Base-by-base conservation (phyloP, 1,140 invertebrate species). In the Linepithema humile region DNA sequence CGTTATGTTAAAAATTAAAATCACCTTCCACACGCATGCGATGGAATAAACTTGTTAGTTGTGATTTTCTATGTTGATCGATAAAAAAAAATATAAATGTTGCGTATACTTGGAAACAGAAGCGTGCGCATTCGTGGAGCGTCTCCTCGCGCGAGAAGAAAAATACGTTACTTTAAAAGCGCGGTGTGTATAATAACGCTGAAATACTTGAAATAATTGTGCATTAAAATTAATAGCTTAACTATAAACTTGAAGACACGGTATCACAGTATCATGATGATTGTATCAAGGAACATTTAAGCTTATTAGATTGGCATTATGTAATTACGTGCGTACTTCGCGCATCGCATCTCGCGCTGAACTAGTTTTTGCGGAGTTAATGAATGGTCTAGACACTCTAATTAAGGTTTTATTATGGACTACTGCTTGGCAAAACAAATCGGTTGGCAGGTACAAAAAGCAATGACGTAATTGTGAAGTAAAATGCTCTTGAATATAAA, bases 281-380 rank as follows among this genome's bases (percentile, higher is more conserved):
- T 69, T 55, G n/a, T 43, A 9, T 43, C 48, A 4, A 9, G 23
- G 12, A 67, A 50, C 15, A 53, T 92, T 92, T 92, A 92, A 93
- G 89, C 93, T 92, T 91, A 91, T 90, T 91, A 92, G 87, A 92
- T 92, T 92, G 93, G 93, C 93, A 94, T 94, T 92, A 23, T 35
- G 23, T 23, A 91, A 90, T 92, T 91, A 90, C 88, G 86, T 62
- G 29, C 88, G 87, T 62, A 82, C 83, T 90, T 89, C 82, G 82
- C 82, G 80, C 89, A 87, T 87, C 64, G 85, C 80, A 60, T 83
- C 67, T 85, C 75, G 43, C 59, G 35, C 74, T 85, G 7, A 65
- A 64, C 43, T 84, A 65, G 59, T 83, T 87, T 89, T 84, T 64
- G 29, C 40, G 10, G 43, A 57, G 20, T 70, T 84, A 84, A 84